Base-by-base conservation (phyloP, 1,140 invertebrate genomes). In the Cotesia chilonis region DNA sequence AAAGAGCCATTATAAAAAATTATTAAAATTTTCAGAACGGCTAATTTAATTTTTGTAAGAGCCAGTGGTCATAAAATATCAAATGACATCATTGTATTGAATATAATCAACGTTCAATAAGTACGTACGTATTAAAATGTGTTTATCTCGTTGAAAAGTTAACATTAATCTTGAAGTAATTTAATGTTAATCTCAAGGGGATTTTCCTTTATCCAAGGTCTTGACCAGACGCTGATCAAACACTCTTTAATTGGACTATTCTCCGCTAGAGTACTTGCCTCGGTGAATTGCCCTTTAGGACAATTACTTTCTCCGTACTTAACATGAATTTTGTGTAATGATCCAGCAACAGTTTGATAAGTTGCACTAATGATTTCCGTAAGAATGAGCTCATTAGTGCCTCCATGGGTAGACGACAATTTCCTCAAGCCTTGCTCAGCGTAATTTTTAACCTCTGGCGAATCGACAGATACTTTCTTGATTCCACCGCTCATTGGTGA, bases 171-270 rank as follows among this genome's bases (percentile, higher is more conserved):
- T 28, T 28, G 2, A 28, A 28, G 28, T 28, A 28, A 91, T 7
- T 81, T 80, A 0, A 90, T 85, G 3, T 84, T 85, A 14, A 90
- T 88, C 52, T 88, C 71, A 1, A 81, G 81, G 52, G 72, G 83
- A 1, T 85, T 88, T 14, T 89, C 80, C 51, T 89, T 81, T 3
- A 90, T 4, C 92, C 91, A 93, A 3, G 90, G 85, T 72, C 88
- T 85, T 59, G 92, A 90, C 88, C 88, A 91, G 54, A 92, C 81
- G 10, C 82, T 82, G 2, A 92, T 82, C 2, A 87, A 63, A 74
- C 92, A 93, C 4, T 80, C 77, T 38, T 82, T 78, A 0, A 80
- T 37, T 10, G 81, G 73, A 10, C 80, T 73, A 63, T 81, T 76
- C 0, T 77, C 35, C n/a, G 77, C 77, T 4, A 83, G 57, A 17